Conservation (phyloP, 2,113 vertebrate genomes). For the Burhinus bistriatus region DNA sequence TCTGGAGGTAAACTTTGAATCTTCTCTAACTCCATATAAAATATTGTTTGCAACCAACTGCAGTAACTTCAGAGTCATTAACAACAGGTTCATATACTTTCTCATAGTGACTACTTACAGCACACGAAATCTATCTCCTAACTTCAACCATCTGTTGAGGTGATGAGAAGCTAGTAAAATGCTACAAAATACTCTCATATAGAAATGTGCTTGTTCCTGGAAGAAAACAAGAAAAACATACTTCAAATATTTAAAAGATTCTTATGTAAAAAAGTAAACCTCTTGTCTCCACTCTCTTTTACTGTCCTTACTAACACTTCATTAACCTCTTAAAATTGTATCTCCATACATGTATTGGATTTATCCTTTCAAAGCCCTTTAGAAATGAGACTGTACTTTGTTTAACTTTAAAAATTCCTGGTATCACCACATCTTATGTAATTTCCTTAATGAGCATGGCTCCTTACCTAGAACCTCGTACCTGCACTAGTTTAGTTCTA, state of each 20-base stretch:
- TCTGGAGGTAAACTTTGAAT: not conserved
- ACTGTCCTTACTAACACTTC: not conserved
- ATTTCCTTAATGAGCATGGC: not conserved
- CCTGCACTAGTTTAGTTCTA: not conserved
- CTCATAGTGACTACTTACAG: not conserved
- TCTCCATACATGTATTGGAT: not conserved
- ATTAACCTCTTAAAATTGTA: fast-evolving
- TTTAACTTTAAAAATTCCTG: not conserved
- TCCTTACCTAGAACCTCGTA: not conserved
- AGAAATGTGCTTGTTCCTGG: not conserved
- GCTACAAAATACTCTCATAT: not conserved
- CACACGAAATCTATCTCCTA: not conserved
- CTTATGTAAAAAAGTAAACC: not conserved
- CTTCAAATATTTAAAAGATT: not conserved
- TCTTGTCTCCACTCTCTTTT: not conserved
- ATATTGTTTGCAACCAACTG: not conserved
- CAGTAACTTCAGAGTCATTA: not conserved
- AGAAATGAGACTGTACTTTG: not conserved
- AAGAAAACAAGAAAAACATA: not conserved
- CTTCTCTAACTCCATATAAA: not conserved
- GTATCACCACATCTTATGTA: not conserved
- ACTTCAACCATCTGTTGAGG: not conserved
- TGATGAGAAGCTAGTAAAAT: not conserved
- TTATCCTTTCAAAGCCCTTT: not conserved
- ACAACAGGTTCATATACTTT: not conserved